Evolutionary conservation across 1,140 invertebrate species (phyloP), one percentile per base, ranked within the genome.

Genomic region (Sminthurinus signatus): DNA sequence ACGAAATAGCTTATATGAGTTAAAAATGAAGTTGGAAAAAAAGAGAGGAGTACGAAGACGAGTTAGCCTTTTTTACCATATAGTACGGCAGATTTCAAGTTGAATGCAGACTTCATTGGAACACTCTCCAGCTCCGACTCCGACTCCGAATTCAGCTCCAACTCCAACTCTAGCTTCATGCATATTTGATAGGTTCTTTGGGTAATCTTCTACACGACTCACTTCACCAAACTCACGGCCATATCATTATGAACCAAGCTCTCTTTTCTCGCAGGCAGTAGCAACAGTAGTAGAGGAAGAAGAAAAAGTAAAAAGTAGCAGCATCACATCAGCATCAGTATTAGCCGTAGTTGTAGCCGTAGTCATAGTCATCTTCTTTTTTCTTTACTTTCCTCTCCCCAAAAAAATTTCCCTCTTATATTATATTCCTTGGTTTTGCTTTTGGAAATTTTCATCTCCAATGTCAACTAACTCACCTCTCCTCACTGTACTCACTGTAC

Each of bases 121-220:
- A 66, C 50, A 60, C 56, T 36, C 56, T 65, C 32, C 25, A 25
- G 27, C 54, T 51, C 25, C 23, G 2, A 25, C 42, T 39, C 39
- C 15, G 5, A 8, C 32, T 36, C 32, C n/a, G n/a, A n/a, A n/a
- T n/a, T n/a, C n/a, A n/a, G n/a, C n/a, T n/a, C n/a, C n/a, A n/a
- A n/a, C n/a, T 36, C 32, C 15, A 5, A 8, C 32, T 36, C 54
- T 29, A 56, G 51, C 61, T 64, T 70, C 68, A 70, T 70, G 68
- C 68, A 70, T 70, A 70, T 70, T 70, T 70, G 68, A 70, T 70
- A 66, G 64, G 68, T 60, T 66, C 68, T 52, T 65, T 62, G 63
- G 63, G 68, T 70, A 70, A 70, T 70, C 68, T 70, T 66, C 64
- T 59, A 39, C 63, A 65, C 56, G 63, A 65, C 63, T 64, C 62